Evolutionary conservation across 2,797 vertebrate genomes (phyloP).

Genomic region (Chelonia mydas): DNA sequence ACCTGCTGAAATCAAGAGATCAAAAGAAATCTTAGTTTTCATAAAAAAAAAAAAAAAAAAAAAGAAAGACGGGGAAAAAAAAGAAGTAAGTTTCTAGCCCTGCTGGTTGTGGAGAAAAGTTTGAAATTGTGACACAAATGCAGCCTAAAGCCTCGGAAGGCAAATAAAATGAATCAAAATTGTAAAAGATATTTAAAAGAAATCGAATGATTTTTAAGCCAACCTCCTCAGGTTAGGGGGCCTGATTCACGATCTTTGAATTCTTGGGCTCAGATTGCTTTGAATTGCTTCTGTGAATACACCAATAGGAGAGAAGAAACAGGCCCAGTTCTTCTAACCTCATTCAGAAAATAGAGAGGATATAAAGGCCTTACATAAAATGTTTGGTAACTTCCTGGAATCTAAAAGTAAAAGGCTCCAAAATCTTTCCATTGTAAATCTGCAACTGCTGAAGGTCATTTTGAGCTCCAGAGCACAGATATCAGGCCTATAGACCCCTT

Average conservation of each 20-base stretch:
- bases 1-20: background rate
- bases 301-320: background rate
- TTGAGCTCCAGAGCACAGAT: background rate
- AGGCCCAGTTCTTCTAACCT: background rate
- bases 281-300: background rate
- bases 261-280: background rate
- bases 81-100: background rate
- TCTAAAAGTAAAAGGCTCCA: background rate
- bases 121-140: background rate
- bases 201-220: background rate
- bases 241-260: background rate
- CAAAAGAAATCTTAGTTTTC: background rate
- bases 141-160: background rate
- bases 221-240: background rate
- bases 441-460: conserved; percentile 48
- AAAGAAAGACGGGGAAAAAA: too few relatives aligned
- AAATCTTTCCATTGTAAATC: background rate
- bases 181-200: background rate
- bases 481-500: conserved; percentile 34
- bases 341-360: background rate
- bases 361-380: background rate
- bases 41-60: accelerated
- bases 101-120: background rate
- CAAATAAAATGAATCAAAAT: background rate
- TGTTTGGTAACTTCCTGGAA: background rate